These are phyloP conservation scores for Alexandromys fortis DNA, from an alignment of 2,113 vertebrate genomes.

Conservation along the genomic window DNA sequence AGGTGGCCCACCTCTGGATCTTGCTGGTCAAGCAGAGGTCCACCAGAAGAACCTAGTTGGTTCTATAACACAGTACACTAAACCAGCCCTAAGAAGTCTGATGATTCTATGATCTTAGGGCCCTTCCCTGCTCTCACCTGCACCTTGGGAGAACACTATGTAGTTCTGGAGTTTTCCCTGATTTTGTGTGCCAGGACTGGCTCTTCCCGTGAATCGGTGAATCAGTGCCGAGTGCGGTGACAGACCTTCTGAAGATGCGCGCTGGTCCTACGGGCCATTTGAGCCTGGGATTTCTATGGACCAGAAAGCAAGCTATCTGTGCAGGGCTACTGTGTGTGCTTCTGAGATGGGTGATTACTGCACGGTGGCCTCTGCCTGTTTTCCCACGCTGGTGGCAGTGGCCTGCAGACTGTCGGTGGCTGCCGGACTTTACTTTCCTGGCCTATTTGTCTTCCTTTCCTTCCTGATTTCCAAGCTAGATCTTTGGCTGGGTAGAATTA, in stretches of 20 bases:
- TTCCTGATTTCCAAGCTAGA: constrained; percentile 13
- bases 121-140: neutral
- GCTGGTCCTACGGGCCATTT: no score
- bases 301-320: neutral
- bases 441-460: neutral
- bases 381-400: neutral
- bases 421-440: neutral
- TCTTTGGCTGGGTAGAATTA: constrained; percentile 75
- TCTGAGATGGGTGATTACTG: neutral
- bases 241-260: neutral
- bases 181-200: neutral
- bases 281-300: neutral
- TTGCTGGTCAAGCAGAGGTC: neutral
- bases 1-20: neutral
- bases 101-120: neutral
- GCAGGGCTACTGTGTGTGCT: neutral
- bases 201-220: neutral
- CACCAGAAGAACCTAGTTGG: neutral
- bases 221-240: neutral
- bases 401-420: neutral
- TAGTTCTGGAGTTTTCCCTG: neutral
- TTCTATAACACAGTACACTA: neutral
- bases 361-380: neutral
- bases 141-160: no score
- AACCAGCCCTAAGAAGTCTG: neutral